Evolutionary conservation across 2,888 invertebrate genomes (phyloP).

Genomic region (Byasa hedistus): DNA sequence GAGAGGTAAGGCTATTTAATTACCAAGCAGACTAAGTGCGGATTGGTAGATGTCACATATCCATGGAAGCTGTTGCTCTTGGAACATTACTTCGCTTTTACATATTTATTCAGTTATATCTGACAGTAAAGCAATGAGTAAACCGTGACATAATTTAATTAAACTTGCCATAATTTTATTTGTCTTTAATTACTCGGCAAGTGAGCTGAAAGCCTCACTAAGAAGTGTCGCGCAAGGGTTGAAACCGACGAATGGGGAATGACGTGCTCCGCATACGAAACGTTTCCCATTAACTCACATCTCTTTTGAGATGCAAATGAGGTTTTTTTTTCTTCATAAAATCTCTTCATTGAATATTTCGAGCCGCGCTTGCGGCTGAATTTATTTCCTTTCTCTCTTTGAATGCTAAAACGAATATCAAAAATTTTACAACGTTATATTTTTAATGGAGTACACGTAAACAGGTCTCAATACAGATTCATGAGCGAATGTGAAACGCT

Average conservation of each 20-base stretch:
- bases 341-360: constrained; percentile 75
- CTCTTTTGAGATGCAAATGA: constrained; percentile 77
- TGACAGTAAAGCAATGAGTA: constrained; percentile 6
- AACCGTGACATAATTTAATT: constrained; percentile 10
- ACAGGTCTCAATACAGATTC: constrained; percentile 12
- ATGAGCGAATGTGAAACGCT: constrained; percentile 6
- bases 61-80: no score
- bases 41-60: no score
- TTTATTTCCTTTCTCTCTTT: constrained; percentile 59
- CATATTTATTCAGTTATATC: no score
- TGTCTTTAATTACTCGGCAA: constrained; percentile 33
- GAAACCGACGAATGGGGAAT: constrained; percentile 59
- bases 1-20: no score
- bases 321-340: constrained; percentile 65
- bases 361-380: constrained; percentile 62
- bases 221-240: constrained; percentile 66
- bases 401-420: constrained; percentile 49
- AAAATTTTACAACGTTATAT: constrained; percentile 29
- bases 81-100: no score
- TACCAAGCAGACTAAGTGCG: no score
- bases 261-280: constrained; percentile 71
- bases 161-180: constrained; percentile 49
- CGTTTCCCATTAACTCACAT: constrained; percentile 68
- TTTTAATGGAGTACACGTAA: constrained; percentile 25
- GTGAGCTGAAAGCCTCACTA: constrained; percentile 42